phyloP scores from a whole-genome alignment of 2,797 vertebrate species.

The Coranthus polyacanthus region DNA sequence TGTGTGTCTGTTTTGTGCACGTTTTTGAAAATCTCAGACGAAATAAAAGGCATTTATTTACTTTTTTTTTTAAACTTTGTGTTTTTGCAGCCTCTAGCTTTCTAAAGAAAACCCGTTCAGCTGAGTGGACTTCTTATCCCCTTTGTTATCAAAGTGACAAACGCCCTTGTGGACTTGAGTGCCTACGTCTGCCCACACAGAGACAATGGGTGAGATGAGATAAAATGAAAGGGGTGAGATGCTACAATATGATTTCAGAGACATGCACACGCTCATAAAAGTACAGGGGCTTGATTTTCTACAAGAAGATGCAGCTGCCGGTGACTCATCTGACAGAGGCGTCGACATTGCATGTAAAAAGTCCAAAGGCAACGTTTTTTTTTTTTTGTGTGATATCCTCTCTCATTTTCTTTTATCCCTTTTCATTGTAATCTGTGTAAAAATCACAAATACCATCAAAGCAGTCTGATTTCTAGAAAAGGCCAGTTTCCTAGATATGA shows the following conservation, averaged over 20 bases:
- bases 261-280: not conserved
- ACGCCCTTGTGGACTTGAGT: slow-evolving; percentile 36
- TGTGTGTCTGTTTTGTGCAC: slow-evolving; percentile 11
- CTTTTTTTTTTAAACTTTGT: slow-evolving; percentile 14
- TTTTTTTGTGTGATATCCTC: not conserved
- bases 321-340: slow-evolving; percentile 12
- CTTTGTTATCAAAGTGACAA: slow-evolving; percentile 57
- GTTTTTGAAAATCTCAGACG: slow-evolving; percentile 28
- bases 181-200: slow-evolving; percentile 12
- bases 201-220: slow-evolving; percentile 46
- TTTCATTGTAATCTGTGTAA: slow-evolving; percentile 1
- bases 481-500: not conserved
- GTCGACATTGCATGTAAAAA: slow-evolving; percentile 12
- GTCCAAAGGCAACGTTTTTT: slow-evolving; percentile 15
- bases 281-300: no score
- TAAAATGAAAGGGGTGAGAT: slow-evolving; percentile 42
- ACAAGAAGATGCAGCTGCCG: no score
- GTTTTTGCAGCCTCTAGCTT: not conserved
- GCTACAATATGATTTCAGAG: slow-evolving; percentile 36
- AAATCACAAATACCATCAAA: slow-evolving; percentile 10
- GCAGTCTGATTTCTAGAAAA: not conserved
- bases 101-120: slow-evolving; percentile 2
- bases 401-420: not conserved
- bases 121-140: slow-evolving; percentile 33
- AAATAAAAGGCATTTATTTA: slow-evolving; percentile 10